These are phyloP conservation scores for Xiphydria camelus DNA, from an alignment of 2,888 invertebrate species.

Conservation along the genomic window DNA sequence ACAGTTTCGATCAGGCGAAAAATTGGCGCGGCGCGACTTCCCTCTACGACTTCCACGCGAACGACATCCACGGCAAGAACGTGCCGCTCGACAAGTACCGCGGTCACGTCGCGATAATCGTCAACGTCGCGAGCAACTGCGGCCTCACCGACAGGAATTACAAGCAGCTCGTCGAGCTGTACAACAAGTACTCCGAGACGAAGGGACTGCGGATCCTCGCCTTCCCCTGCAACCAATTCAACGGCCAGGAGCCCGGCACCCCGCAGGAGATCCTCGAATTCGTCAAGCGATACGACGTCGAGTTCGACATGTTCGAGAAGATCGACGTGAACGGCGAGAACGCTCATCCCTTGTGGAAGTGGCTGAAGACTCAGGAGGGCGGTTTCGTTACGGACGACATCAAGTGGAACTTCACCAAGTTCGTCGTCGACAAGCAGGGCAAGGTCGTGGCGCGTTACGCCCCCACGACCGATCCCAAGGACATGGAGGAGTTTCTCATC, in stretches of 20 bases:
- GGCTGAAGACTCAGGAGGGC: constrained; percentile 54
- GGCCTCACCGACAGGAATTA: constrained; percentile 81
- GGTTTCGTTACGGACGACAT: constrained; percentile 67
- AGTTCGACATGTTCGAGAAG: constrained; percentile 54
- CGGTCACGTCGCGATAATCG: constrained; percentile 79
- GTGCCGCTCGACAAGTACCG: constrained; percentile 77
- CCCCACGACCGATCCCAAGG: constrained; percentile 60
- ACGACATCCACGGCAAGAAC: constrained; percentile 79
- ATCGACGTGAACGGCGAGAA: constrained; percentile 55
- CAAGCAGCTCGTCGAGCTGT: constrained; percentile 75
- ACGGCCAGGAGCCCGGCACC: constrained; percentile 56
- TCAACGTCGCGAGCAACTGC: constrained; percentile 87
- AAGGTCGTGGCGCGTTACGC: constrained; percentile 66
- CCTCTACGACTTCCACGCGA: constrained; percentile 81
- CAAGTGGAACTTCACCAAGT: constrained; percentile 88
- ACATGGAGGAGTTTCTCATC: constrained; percentile 58
- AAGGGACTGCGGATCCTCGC: constrained; percentile 68
- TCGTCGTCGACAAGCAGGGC: constrained; percentile 74
- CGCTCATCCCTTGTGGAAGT: constrained; percentile 59
- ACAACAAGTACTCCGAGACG: constrained; percentile 71
- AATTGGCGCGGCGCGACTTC: constrained; percentile 69
- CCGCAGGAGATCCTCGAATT: constrained; percentile 48
- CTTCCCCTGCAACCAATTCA: constrained; percentile 74
- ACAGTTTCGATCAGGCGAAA: constrained; percentile 39
- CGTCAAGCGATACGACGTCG: constrained; percentile 45